phyloP scores from a whole-genome alignment of 2,888 invertebrate species.

The Caenorhabditis sinica region DNA sequence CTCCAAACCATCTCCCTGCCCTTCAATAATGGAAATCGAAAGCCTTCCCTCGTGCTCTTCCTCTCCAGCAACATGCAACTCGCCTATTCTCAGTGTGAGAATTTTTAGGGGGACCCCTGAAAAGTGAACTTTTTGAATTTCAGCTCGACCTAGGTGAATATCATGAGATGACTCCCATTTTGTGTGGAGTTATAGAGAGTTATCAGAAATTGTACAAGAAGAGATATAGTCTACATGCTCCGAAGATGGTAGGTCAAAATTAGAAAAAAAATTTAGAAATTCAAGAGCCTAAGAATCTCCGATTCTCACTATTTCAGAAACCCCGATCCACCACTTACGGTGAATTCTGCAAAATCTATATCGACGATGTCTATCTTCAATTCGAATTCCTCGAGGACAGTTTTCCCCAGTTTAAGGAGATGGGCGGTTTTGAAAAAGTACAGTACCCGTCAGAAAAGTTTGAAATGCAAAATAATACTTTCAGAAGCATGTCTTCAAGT shows the following conservation, averaged over 20 bases:
- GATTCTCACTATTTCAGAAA: neutral
- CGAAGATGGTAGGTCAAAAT: constrained; percentile 25
- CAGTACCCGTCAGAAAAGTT: too few species aligned
- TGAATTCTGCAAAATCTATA: constrained; percentile 46
- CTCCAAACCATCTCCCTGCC: constrained; percentile 8
- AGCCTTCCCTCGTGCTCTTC: constrained; percentile 49
- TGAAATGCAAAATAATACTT: neutral
- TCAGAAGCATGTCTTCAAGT: constrained; percentile 57
- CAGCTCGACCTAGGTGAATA: constrained; percentile 49
- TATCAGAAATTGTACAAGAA: constrained; percentile 55
- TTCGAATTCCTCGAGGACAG: constrained; percentile 53
- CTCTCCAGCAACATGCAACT: constrained; percentile 52
- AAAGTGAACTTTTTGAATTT: neutral
- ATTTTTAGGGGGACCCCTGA: neutral
- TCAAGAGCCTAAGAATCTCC: neutral
- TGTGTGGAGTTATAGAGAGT: constrained; percentile 48
- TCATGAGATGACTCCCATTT: constrained; percentile 36
- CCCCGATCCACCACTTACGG: constrained; percentile 49
- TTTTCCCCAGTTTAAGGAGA: constrained; percentile 47
- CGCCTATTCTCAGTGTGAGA: constrained; percentile 56
- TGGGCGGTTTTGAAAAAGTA: constrained; percentile 38
- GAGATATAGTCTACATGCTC: constrained; percentile 39
- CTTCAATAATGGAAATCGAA: constrained; percentile 24
- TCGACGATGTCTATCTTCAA: constrained; percentile 49
- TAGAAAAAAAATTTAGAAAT: too few species aligned